A percentile compares a stretch with the other conserved stretches of the same genome.
phyloP scores from a whole-genome alignment of 2,888 invertebrate genomes.

The Clivina fossor region DNA sequence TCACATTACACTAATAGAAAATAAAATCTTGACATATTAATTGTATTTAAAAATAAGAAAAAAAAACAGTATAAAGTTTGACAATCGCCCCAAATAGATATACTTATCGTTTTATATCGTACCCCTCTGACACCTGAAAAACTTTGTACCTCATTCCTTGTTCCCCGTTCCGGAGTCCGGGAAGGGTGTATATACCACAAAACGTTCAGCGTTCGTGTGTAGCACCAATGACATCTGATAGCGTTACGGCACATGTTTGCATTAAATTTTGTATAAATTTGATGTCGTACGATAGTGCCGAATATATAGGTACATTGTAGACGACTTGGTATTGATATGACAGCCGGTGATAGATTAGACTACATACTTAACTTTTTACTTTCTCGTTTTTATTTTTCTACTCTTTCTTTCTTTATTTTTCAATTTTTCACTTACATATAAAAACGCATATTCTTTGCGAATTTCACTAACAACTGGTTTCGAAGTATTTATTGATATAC shows the following conservation, averaged over 20 bases:
- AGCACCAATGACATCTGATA: conserved; percentile 32
- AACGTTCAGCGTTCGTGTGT: conserved; percentile 28
- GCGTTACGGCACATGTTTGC: conserved; percentile 27
- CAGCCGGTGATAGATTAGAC: conserved; percentile 23
- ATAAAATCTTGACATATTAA: too few relatives aligned
- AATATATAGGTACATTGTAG: conserved; percentile 19
- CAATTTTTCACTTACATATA: too few relatives aligned
- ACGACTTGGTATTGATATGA: conserved; percentile 19
- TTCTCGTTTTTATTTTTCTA: too few relatives aligned
- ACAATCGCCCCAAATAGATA: neutral
- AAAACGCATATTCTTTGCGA: too few relatives aligned
- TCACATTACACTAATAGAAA: too few relatives aligned
- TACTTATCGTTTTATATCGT: conserved; percentile 7
- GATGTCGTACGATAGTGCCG: conserved; percentile 21
- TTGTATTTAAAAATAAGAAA: too few relatives aligned
- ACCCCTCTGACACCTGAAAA: neutral
- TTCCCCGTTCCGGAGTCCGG: too few relatives aligned
- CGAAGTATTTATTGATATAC: too few relatives aligned
- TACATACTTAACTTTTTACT: too few relatives aligned
- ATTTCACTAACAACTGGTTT: too few relatives aligned
- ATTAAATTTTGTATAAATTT: conserved; percentile 32
- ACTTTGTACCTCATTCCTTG: neutral
- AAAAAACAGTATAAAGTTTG: neutral
- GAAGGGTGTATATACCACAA: too few relatives aligned
- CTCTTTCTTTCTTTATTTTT: too few relatives aligned